Conservation (phyloP, 2,888 invertebrate species). For the Tetranychus piercei region DNA sequence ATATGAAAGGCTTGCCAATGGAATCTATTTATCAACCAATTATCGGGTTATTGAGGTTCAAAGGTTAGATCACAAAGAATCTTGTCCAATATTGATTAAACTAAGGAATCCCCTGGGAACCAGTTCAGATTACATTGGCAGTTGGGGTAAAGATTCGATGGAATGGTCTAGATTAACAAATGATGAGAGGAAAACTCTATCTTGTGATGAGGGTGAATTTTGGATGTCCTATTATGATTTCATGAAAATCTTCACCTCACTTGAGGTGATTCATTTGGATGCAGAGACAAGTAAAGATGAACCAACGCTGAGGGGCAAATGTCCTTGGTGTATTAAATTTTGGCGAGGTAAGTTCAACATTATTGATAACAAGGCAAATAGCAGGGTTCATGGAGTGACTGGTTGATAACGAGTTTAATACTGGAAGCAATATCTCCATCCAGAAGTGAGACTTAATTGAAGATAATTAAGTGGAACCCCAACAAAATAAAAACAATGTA, state of each 20-base stretch:
- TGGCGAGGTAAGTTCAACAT: conserved; percentile 51
- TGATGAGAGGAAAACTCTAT: conserved; percentile 50
- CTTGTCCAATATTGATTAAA: conserved; percentile 39
- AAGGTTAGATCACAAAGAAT: conserved; percentile 24
- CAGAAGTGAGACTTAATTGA: no score
- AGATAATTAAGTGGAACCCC: no score
- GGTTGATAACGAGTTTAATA: background rate
- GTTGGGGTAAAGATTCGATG: conserved; percentile 42
- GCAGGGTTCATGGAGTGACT: background rate
- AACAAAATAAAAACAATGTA: no score
- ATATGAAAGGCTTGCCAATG: conserved; percentile 26
- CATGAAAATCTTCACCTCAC: conserved; percentile 55
- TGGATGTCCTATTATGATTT: conserved; percentile 71
- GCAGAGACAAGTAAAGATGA: conserved; percentile 69
- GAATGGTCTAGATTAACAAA: conserved; percentile 59
- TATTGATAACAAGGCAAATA: conserved; percentile 39
- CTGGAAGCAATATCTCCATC: no score
- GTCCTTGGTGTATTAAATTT: conserved; percentile 69
- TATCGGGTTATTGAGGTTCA: conserved; percentile 45
- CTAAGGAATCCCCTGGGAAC: conserved; percentile 45
- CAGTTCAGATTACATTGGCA: conserved; percentile 46
- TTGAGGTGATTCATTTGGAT: conserved; percentile 69
- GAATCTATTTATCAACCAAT: conserved; percentile 42
- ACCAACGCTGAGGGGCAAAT: conserved; percentile 52
- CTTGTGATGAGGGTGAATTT: conserved; percentile 45